These are phyloP conservation scores for Eonycteris spelaea DNA, from an alignment of 2,113 vertebrate genomes.

Conservation along the genomic window DNA sequence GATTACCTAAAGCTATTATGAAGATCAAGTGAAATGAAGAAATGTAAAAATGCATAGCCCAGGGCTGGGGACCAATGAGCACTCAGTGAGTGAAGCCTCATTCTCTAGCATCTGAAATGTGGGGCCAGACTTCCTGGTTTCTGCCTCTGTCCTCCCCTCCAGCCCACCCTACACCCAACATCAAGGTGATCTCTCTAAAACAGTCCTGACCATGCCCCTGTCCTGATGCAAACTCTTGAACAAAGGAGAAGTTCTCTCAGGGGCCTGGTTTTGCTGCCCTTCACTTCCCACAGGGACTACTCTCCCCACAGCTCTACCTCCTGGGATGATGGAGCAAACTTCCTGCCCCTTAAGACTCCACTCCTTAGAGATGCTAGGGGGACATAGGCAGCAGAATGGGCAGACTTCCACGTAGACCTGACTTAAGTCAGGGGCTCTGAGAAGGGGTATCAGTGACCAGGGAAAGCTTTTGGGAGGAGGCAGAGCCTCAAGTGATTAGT, in stretches of 20 bases:
- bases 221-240: neutral
- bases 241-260: neutral
- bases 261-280: neutral
- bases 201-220: neutral
- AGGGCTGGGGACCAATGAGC: neutral
- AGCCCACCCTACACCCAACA: neutral
- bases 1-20: neutral
- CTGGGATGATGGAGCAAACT: neutral
- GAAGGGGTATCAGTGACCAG: neutral
- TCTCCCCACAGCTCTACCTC: neutral
- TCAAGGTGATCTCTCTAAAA: neutral
- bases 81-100: neutral
- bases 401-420: neutral
- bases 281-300: neutral
- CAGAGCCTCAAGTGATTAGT: neutral
- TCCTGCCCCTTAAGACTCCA: neutral
- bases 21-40: neutral
- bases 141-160: neutral
- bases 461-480: neutral
- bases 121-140: neutral
- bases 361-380: neutral
- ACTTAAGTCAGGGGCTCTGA: neutral
- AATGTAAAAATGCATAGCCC: neutral
- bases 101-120: neutral
- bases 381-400: rapidly evolving